Conservation (phyloP, 2,113 vertebrate species). For the Falco punctatus region DNA sequence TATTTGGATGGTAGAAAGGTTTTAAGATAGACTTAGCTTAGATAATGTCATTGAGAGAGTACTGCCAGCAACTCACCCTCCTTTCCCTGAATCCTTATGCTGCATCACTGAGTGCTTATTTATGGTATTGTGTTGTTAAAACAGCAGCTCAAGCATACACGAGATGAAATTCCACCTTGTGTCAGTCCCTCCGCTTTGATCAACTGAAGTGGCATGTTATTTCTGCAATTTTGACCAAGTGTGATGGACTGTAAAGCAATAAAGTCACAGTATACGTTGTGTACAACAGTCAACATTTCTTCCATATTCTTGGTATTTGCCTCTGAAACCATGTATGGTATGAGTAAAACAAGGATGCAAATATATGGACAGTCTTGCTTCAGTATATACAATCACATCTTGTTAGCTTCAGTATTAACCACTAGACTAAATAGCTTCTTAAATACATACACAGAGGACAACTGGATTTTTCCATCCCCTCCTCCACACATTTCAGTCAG, state of each 20-base stretch:
- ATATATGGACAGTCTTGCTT: constrained; percentile 5
- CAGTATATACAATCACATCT: constrained; percentile 27
- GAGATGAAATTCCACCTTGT: constrained; percentile 54
- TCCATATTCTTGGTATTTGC: constrained; percentile 17
- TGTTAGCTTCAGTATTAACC: neutral
- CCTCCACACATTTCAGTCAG: neutral
- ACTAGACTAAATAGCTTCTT: constrained; percentile 21
- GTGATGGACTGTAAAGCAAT: constrained; percentile 44
- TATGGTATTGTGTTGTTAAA: neutral
- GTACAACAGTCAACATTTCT: constrained; percentile 6
- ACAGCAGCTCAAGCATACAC: constrained; percentile 30
- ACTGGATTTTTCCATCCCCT: constrained; percentile 32
- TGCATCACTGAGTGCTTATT: constrained; percentile 12
- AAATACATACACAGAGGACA: neutral
- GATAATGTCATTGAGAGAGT: neutral
- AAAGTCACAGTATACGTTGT: constrained; percentile 3
- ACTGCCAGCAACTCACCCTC: neutral
- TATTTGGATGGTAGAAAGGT: neutral
- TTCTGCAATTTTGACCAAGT: constrained; percentile 19
- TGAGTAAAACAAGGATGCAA: constrained; percentile 25
- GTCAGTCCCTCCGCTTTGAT: constrained; percentile 39
- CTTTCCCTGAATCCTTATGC: neutral
- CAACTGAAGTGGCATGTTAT: neutral
- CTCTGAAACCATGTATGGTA: neutral
- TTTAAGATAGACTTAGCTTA: neutral